A percentile compares a stretch with the other conserved stretches of the same genome.
Conservation (phyloP, 2,113 vertebrate species). For the Toxostoma redivivum region DNA sequence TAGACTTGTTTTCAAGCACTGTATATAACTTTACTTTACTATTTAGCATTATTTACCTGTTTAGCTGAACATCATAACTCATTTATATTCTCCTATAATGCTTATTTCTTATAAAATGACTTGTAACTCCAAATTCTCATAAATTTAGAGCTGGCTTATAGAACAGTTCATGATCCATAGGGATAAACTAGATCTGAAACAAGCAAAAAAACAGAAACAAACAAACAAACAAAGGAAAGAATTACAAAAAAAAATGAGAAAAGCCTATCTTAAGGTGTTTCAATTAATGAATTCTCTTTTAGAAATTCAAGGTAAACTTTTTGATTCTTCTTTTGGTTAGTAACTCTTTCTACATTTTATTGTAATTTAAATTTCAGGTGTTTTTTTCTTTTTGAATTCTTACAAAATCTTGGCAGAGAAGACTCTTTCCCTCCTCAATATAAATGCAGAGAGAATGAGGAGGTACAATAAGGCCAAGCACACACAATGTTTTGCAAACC, state of each 20-base stretch:
- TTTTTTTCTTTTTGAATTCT: not conserved
- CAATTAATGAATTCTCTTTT: not conserved
- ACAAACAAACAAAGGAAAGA: too few species aligned
- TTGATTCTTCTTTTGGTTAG: not conserved
- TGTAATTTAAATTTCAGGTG: not conserved
- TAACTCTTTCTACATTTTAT: not conserved
- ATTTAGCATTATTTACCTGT: not conserved
- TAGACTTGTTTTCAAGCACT: not conserved
- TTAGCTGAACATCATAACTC: not conserved
- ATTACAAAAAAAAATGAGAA: too few species aligned
- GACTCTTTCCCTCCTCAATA: not conserved
- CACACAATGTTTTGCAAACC: not conserved
- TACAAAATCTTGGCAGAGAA: not conserved
- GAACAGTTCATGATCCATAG: not conserved
- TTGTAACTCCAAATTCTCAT: not conserved
- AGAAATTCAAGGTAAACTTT: not conserved
- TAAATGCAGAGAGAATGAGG: not conserved
- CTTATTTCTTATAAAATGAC: not conserved
- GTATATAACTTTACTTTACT: not conserved
- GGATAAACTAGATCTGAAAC: not conserved
- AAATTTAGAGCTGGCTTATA: not conserved
- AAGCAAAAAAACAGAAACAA: not conserved
- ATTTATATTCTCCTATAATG: not conserved
- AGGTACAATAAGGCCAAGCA: not conserved
- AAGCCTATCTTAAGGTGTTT: not conserved